Evolutionary conservation across 2,113 vertebrate species (phyloP), one percentile per base, ranked within the genome.

Genomic region (Mirounga angustirostris): DNA sequence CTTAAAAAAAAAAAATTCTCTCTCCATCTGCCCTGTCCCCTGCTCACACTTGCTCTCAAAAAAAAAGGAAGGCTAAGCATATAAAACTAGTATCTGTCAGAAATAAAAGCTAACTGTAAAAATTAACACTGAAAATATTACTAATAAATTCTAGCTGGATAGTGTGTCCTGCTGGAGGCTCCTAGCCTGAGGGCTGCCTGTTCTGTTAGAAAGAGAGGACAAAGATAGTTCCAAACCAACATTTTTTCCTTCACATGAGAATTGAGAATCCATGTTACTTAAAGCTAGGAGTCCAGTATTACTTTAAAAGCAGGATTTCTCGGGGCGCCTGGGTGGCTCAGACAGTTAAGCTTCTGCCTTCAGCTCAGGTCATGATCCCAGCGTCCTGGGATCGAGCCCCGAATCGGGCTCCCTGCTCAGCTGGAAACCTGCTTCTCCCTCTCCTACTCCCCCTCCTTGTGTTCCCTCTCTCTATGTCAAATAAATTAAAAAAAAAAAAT

Each of bases 11-110:
- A 52, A 54, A 54, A 54, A 54, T 54, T 15, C 52, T 65, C 28
- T 59, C 58, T 65, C 28, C 26, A 26, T 69, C 67, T 69, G 9
- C 33, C 18, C 67, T 33, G 19, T 36, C 33, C 67, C 33, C 67
- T 0, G 0, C 15, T 69, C 9, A 18, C 1, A 1, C 67, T 69
- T 16, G 1, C 67, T n/a, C 67, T 19, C 33, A 19, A n/a, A 36
- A n/a, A n/a, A n/a, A 67, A 67, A 16, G 12, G 65, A 61, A 52
- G 30, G 36, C 73, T 67, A 74, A 40, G 7, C 73, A 85, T 24
- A 74, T 19, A 76, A 90, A 91, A 16, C 54, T 36, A 30, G 19
- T 19, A 74, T 46, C 21, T 46, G 61, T 28, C 69, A 26, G 16
- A 52, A 69, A 54, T 13, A 80, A 65, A 83, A 0, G 2, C 30